A percentile compares a stretch with the other conserved stretches of the same genome.
Evolutionary conservation across 2,113 vertebrate species (phyloP).

Genomic region (Poeciliopsis occidentalis): DNA sequence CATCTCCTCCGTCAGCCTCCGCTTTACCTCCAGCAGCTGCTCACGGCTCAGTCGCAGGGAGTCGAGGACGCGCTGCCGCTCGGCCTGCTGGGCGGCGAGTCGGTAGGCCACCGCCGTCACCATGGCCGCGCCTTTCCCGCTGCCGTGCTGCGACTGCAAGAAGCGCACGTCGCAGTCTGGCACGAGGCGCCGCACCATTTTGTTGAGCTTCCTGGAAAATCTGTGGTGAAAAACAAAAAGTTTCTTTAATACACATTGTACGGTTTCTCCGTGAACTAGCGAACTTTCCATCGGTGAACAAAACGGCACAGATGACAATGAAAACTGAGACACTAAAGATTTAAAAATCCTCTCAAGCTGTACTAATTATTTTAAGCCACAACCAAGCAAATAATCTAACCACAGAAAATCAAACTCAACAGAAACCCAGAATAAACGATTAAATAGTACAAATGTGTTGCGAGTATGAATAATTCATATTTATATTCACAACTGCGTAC

Average conservation of each 20-base stretch:
- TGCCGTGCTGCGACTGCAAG: slow-evolving; percentile 90
- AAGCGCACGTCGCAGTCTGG: slow-evolving; percentile 94
- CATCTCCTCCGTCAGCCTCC: slow-evolving; percentile 86
- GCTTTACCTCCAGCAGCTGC: slow-evolving; percentile 91
- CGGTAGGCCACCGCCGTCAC: slow-evolving; percentile 94
- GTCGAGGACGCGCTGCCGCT: slow-evolving; percentile 85
- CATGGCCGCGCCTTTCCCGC: slow-evolving; percentile 96
- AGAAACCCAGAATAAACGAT: background rate
- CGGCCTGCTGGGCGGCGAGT: slow-evolving; percentile 85
- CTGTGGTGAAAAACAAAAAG: slow-evolving; percentile 60
- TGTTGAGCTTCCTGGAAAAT: slow-evolving; percentile 90
- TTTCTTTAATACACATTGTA: background rate
- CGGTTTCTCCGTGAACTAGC: background rate
- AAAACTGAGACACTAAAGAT: too few species aligned
- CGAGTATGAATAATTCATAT: background rate
- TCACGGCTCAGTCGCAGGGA: slow-evolving; percentile 82
- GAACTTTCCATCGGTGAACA: too few species aligned
- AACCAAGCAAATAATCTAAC: background rate
- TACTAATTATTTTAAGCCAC: too few species aligned
- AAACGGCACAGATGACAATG: background rate
- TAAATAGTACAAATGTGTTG: background rate
- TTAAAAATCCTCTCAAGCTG: too few species aligned
- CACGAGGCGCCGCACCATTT: slow-evolving; percentile 88
- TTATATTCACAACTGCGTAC: too few species aligned
- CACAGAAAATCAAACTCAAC: too few species aligned